phyloP scores from a whole-genome alignment of 1,140 invertebrate species.

The Phortica variegata region DNA sequence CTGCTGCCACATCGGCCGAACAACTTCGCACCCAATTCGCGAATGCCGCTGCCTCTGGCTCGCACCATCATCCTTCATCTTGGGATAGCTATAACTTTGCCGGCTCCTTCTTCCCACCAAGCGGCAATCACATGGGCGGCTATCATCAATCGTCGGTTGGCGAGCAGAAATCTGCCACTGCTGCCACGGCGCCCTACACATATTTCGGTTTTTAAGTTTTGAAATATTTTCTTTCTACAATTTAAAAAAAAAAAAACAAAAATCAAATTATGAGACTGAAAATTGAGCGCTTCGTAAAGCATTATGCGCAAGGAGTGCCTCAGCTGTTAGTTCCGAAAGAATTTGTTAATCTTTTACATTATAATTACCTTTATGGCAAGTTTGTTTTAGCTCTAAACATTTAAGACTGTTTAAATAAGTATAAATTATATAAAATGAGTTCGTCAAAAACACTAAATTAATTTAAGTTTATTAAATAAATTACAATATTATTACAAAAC shows the following conservation, averaged over 20 bases:
- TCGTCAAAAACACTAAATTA: no score
- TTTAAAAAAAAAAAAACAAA: no score
- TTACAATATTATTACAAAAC: no score
- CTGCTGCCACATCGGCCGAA: constrained; percentile 38
- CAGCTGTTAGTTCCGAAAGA: no score
- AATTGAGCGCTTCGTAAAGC: no score
- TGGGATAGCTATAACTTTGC: constrained; percentile 53
- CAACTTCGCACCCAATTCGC: constrained; percentile 50
- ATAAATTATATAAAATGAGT: no score
- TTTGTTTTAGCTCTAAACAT: constrained; percentile 7
- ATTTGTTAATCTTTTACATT: no score
- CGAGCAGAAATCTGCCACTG: constrained; percentile 31
- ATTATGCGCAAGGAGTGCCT: no score
- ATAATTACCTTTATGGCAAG: no score
- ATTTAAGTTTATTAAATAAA: no score
- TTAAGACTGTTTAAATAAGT: constrained; percentile 43
- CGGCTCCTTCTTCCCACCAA: constrained; percentile 41
- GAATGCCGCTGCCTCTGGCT: constrained; percentile 39
- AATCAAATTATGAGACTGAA: no score
- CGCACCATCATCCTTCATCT: constrained; percentile 33
- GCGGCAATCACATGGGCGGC: constrained; percentile 31
- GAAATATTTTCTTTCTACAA: no score
- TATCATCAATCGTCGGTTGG: constrained; percentile 31
- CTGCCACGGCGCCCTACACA: constrained; percentile 34
- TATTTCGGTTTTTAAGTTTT: constrained; percentile 52